Conservation (phyloP, 2,797 vertebrate species). For the Silurus aristotelis region DNA sequence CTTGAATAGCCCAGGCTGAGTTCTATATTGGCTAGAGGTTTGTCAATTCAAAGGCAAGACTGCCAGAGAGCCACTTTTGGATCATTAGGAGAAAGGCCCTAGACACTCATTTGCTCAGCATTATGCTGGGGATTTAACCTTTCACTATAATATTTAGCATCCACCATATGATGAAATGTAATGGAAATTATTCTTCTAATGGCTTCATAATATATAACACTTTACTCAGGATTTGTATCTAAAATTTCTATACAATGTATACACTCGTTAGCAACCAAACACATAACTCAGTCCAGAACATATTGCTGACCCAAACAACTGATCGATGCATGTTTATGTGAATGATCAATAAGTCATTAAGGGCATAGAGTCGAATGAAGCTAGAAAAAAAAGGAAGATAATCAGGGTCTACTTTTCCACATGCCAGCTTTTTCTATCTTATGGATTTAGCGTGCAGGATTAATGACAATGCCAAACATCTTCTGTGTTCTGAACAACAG, state of each 20-base stretch:
- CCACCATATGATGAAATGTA: background rate
- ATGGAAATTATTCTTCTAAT: background rate
- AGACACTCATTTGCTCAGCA: background rate
- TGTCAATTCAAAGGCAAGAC: background rate
- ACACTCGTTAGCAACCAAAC: background rate
- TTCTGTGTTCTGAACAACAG: conserved; percentile 60
- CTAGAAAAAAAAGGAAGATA: conserved; percentile 4
- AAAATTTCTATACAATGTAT: background rate
- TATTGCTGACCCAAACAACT: background rate
- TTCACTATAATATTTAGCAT: background rate
- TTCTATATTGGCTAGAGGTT: conserved; percentile 15
- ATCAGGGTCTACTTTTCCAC: background rate
- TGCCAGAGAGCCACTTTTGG: background rate
- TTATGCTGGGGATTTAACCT: background rate
- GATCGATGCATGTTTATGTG: conserved; percentile 1
- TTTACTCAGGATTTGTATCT: background rate
- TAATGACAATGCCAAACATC: conserved; percentile 70
- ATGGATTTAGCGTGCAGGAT: conserved; percentile 53
- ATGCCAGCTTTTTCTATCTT: conserved; percentile 11
- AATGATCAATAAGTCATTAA: conserved; percentile 14
- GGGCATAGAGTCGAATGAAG: background rate
- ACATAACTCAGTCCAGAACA: background rate
- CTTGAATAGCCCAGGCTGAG: background rate
- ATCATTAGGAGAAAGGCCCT: background rate
- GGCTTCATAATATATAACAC: background rate